phyloP scores from a whole-genome alignment of 2,888 invertebrate species.

The Epistrophe grossulariae region DNA sequence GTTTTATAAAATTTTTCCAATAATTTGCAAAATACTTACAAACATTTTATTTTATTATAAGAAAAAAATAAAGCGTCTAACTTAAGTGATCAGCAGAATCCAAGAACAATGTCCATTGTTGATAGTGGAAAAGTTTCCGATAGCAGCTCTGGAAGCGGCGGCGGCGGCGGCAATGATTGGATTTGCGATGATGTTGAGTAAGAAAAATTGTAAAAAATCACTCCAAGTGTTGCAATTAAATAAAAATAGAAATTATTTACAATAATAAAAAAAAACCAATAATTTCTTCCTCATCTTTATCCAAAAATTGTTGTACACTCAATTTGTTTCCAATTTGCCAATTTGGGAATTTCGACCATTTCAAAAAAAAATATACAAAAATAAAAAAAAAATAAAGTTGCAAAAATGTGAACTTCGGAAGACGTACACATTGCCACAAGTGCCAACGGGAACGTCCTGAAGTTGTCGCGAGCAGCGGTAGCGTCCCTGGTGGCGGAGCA shows the following conservation, averaged over 20 bases:
- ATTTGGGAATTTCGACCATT: conserved; percentile 26
- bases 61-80: neutral
- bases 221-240: conserved; percentile 66
- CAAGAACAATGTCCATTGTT: conserved; percentile 56
- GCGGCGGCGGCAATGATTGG: conserved; percentile 78
- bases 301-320: conserved; percentile 60
- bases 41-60: neutral
- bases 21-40: conserved; percentile 3
- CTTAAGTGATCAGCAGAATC: neutral
- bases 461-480: conserved; percentile 74
- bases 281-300: conserved; percentile 71
- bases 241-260: conserved; percentile 56
- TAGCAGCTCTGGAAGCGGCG: conserved; percentile 62
- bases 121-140: conserved; percentile 72
- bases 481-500: conserved; percentile 78
- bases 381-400: conserved; percentile 84
- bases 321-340: conserved; percentile 65
- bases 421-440: conserved; percentile 94
- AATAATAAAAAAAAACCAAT: conserved; percentile 68
- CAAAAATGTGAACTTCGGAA: conserved; percentile 97
- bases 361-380: conserved; percentile 57
- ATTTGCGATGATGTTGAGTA: conserved; percentile 82
- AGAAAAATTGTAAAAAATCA: conserved; percentile 81
- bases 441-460: conserved; percentile 85
- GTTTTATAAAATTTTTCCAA: conserved; percentile 23